Percentiles rank a stretch among this genome's conserved stretches.
These are phyloP conservation scores for Nibea coibor DNA, from an alignment of 2,113 vertebrate species.

Conservation along the genomic window DNA sequence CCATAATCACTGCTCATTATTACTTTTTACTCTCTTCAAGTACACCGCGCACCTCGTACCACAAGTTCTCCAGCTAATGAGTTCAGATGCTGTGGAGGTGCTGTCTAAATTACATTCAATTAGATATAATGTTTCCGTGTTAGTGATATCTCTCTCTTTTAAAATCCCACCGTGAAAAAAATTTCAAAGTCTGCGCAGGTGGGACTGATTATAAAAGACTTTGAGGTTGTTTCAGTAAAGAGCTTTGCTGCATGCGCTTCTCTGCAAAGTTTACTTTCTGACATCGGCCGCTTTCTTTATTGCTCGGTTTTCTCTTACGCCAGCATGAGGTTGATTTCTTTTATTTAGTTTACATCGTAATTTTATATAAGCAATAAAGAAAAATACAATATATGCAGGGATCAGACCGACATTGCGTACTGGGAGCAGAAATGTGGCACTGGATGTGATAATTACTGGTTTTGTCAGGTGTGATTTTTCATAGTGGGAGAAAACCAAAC, in stretches of 20 bases:
- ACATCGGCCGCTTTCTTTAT: background rate
- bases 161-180: background rate
- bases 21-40: background rate
- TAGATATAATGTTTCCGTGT: constrained; percentile 10
- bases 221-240: background rate
- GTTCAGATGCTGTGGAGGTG: constrained; percentile 16
- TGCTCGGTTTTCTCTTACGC: constrained; percentile 6
- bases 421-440: background rate
- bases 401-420: background rate
- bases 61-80: constrained; percentile 35
- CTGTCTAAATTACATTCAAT: constrained; percentile 14
- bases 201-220: background rate
- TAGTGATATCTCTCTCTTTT: constrained; percentile 6
- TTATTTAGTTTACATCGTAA: background rate
- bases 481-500: background rate
- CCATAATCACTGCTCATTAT: constrained; percentile 51
- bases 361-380: background rate
- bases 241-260: background rate
- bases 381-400: background rate
- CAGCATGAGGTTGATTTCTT: background rate
- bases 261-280: constrained; percentile 14
- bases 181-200: background rate
- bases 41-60: background rate
- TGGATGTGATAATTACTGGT: background rate
- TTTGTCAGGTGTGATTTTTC: background rate